Evolutionary conservation across 1,140 invertebrate genomes (phyloP).

Genomic region (Idris sp.): DNA sequence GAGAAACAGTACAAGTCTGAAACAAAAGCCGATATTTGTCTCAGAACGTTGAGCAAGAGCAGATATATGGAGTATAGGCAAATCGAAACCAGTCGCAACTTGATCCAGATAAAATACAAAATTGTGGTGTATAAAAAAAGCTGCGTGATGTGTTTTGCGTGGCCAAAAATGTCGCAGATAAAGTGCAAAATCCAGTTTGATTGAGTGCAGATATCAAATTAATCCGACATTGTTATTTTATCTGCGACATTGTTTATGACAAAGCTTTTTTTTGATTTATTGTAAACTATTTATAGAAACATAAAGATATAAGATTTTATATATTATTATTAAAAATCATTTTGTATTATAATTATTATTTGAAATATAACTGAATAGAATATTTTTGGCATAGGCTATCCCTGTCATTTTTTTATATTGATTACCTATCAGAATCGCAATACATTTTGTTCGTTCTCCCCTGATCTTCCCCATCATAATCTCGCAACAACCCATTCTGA

Average conservation of each 20-base stretch:
- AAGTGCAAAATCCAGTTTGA: conserved; percentile 3
- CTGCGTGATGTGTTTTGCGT: conserved; percentile 5
- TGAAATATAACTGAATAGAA: no score
- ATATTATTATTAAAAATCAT: no score
- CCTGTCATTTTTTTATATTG: no score
- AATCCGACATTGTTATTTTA: conserved; percentile 9
- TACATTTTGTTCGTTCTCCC: no score
- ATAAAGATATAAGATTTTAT: no score
- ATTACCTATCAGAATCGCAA: no score
- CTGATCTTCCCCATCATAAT: no score
- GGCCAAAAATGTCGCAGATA: not conserved
- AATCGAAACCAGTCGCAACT: conserved; percentile 12
- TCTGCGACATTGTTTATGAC: not conserved
- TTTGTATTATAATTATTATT: no score
- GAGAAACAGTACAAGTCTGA: not conserved
- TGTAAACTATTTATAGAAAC: no score
- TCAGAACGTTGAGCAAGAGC: conserved; percentile 1
- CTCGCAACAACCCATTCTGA: no score
- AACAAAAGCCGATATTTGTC: conserved; percentile 10
- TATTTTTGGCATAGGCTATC: no score
- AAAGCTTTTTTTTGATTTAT: no score
- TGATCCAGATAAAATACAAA: conserved; percentile 23
- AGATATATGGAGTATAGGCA: conserved; percentile 2
- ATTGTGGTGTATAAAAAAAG: conserved; percentile 9
- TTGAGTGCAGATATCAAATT: conserved; percentile 20